Evolutionary conservation across 2,113 vertebrate species (phyloP), one percentile per base, ranked within the genome.

Genomic region (Eudyptes chrysolophus): DNA sequence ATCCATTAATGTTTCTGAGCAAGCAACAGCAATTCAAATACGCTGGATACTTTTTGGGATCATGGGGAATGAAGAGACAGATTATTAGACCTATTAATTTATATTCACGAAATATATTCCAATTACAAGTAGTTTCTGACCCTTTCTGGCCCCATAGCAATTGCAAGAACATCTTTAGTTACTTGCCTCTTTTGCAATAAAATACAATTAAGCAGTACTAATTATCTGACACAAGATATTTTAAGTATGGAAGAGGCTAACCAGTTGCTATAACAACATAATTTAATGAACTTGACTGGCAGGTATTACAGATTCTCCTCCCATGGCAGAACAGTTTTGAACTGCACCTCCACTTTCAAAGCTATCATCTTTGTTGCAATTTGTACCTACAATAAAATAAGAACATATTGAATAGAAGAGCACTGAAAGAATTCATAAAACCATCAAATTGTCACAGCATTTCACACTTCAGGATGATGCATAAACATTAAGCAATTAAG

Each of bases 141-240:
- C 68, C 44, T 76, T 94, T 94, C 57, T 92, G 62, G 44, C 40
- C 92, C 54, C 75, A 71, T 5, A 94, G 80, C 52, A 34, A 69
- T 65, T 64, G 55, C 30, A 89, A 84, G 86, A 95, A 85, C 48
- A 34, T 95, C 65, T 89, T 91, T 92, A 94, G 94, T 96, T 86
- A 93, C 70, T 62, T 89, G 42, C 65, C 40, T 94, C 61, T 90
- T 96, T 95, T 84, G 83, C 77, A 79, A 92, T 81, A 90, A 95
- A 87, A 93, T 75, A 96, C 64, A 92, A 93, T 95, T 96, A 95
- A 84, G 64, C n/a, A 84, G 29, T 55, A 75, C 40, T 95, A 89
- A 97, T 92, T 97, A 75, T 87, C 72, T 95, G 86, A 89, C 80
- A 74, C 38, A 68, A 89, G 72, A 30, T 81, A 90, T 76, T 94